These are phyloP conservation scores for Falco concolor DNA, from an alignment of 2,797 vertebrate species.

Conservation along the genomic window DNA sequence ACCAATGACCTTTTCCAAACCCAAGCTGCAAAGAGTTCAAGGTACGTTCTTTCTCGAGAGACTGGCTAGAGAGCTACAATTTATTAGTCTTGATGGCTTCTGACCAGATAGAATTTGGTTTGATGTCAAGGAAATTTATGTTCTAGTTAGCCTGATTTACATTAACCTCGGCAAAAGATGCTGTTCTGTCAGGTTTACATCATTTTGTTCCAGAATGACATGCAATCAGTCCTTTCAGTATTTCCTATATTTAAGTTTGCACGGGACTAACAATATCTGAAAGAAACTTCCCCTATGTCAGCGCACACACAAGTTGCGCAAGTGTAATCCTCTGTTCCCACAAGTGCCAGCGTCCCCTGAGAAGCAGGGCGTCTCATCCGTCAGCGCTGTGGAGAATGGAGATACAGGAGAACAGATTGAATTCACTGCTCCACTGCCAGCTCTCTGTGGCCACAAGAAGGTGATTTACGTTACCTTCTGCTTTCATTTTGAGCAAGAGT, in stretches of 20 bases:
- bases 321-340: background rate
- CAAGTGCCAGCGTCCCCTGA: background rate
- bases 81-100: background rate
- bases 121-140: background rate
- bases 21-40: constrained; percentile 90
- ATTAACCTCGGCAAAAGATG: background rate
- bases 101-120: background rate
- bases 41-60: constrained; percentile 74
- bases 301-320: background rate
- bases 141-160: background rate
- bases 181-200: background rate
- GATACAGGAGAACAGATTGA: background rate
- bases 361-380: rapidly evolving
- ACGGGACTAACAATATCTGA: background rate
- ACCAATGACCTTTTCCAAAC: constrained; percentile 92
- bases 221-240: background rate
- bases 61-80: background rate
- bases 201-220: background rate
- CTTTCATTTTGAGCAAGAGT: background rate
- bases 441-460: background rate
- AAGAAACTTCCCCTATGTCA: background rate
- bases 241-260: background rate
- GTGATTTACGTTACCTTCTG: background rate
- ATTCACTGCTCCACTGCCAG: background rate
- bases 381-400: background rate